These are phyloP conservation scores for Nephila pilipes DNA, from an alignment of 1,140 invertebrate genomes.

Conservation along the genomic window DNA sequence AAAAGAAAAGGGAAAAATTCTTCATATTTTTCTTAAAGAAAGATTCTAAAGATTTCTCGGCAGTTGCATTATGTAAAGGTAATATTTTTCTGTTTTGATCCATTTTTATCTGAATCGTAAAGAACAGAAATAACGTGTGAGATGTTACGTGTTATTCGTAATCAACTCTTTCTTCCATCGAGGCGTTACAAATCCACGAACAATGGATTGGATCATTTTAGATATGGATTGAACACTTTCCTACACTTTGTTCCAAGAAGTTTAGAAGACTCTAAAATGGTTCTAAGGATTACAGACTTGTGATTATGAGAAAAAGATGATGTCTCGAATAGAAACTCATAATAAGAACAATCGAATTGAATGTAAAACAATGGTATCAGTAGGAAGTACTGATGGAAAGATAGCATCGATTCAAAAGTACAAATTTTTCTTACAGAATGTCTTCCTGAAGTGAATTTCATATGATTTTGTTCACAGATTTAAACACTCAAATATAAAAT, in stretches of 20 bases:
- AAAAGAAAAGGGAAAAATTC: too few species aligned
- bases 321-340: background rate
- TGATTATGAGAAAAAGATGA: slow-evolving; percentile 7
- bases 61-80: background rate
- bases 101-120: background rate
- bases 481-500: background rate
- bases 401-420: background rate
- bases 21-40: background rate
- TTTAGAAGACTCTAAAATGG: background rate
- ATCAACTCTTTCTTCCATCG: background rate
- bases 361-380: slow-evolving; percentile 17
- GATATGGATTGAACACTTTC: background rate
- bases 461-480: background rate
- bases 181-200: slow-evolving; percentile 19
- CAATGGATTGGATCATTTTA: slow-evolving; percentile 1
- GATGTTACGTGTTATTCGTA: background rate
- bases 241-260: background rate
- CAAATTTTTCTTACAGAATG: background rate
- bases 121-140: background rate
- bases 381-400: background rate
- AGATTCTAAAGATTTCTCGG: background rate
- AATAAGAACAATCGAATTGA: background rate
- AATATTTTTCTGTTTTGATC: background rate
- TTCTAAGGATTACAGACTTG: background rate
- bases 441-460: background rate